Conservation (phyloP, 1,140 invertebrate genomes). For the Drosophila dunni region DNA sequence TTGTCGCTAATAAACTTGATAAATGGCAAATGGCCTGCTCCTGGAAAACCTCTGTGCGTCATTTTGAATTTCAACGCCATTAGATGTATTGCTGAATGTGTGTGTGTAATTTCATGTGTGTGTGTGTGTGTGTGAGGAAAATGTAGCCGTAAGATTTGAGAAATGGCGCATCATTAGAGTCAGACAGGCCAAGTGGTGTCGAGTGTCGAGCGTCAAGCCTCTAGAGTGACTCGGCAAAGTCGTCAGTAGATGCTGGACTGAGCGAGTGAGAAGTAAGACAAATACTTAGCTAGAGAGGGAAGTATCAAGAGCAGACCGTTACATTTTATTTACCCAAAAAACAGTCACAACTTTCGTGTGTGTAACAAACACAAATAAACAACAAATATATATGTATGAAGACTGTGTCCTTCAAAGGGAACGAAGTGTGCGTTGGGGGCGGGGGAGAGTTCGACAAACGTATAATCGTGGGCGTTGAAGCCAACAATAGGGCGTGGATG, state of each 20-base stretch:
- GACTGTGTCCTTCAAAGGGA: no score
- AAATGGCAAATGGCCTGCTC: slow-evolving; percentile 64
- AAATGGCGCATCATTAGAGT: slow-evolving; percentile 73
- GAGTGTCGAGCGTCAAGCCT: slow-evolving; percentile 64
- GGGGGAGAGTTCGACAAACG: slow-evolving; percentile 4
- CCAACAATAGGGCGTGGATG: slow-evolving; percentile 11
- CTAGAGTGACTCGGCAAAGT: slow-evolving; percentile 68
- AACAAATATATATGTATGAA: slow-evolving; percentile 39
- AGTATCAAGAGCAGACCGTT: neutral
- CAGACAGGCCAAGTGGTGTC: slow-evolving; percentile 67
- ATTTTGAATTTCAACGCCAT: slow-evolving; percentile 80
- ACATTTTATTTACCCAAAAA: slow-evolving; percentile 66
- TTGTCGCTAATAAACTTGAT: slow-evolving; percentile 77
- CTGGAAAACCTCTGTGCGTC: slow-evolving; percentile 48
- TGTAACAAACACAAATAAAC: slow-evolving; percentile 70
- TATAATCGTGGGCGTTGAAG: slow-evolving; percentile 11
- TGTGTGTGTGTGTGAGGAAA: slow-evolving; percentile 7
- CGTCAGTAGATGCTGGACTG: slow-evolving; percentile 28
- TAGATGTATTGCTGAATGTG: slow-evolving; percentile 51
- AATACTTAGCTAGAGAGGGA: neutral
- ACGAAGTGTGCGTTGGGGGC: neutral
- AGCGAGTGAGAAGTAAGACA: neutral
- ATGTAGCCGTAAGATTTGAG: slow-evolving; percentile 65
- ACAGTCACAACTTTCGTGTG: slow-evolving; percentile 68
- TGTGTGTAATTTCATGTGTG: no score